Evolutionary conservation across 2,797 vertebrate genomes (phyloP).

Genomic region (Hydrocynus forskahlii): DNA sequence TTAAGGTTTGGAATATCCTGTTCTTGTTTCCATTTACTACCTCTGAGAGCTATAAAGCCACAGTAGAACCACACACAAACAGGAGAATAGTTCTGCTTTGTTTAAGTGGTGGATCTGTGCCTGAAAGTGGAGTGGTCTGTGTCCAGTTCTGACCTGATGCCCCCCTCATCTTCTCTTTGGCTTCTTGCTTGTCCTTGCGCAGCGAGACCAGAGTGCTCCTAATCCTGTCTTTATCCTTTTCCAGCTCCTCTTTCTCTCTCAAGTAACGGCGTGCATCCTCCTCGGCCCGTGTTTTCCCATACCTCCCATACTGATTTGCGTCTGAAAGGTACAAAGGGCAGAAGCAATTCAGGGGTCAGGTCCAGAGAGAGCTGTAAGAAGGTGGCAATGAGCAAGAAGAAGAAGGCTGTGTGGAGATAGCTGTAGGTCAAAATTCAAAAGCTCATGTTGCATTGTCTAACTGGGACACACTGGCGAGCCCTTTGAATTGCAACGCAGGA

Average conservation of each 20-base stretch:
- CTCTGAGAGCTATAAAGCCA: neutral
- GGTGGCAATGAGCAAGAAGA: constrained; percentile 33
- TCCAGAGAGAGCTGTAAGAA: constrained; percentile 36
- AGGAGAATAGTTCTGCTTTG: neutral
- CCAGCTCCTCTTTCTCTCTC: constrained; percentile 91
- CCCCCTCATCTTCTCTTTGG: constrained; percentile 85
- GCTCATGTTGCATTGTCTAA: constrained; percentile 41
- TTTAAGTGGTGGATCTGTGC: neutral
- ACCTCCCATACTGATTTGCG: constrained; percentile 89
- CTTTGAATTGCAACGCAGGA: constrained; percentile 35
- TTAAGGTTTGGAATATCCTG: neutral
- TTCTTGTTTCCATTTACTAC: neutral
- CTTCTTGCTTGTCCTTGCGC: constrained; percentile 86
- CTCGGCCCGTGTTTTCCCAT: constrained; percentile 94
- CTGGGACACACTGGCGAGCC: constrained; percentile 9
- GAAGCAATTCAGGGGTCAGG: constrained; percentile 47
- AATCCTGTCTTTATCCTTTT: constrained; percentile 88
- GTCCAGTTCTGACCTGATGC: constrained; percentile 76
- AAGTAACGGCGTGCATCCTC: constrained; percentile 91
- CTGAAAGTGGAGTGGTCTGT: neutral
- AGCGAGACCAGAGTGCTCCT: constrained; percentile 81
- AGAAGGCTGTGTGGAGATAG: constrained; percentile 22
- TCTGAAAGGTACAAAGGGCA: constrained; percentile 72
- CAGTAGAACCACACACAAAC: neutral
- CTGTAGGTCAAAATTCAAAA: constrained; percentile 39